phyloP scores from a whole-genome alignment of 2,888 invertebrate genomes.

The Tetramorium bicarinatum region DNA sequence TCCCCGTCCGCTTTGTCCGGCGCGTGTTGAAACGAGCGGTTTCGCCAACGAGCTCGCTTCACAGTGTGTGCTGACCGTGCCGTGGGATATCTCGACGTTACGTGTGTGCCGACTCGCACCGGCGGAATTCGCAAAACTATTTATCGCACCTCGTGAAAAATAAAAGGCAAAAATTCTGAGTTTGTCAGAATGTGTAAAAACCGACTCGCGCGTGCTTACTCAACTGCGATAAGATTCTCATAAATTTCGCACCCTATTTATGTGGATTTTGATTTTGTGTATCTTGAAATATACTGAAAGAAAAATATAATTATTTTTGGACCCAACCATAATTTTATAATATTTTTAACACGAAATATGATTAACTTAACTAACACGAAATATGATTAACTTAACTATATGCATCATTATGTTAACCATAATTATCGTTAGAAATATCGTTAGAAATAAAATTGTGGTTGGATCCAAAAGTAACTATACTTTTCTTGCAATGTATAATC shows the following conservation, averaged over 20 bases:
- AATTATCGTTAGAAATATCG: no score
- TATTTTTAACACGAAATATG: no score
- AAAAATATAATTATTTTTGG: no score
- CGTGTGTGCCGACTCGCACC: not conserved
- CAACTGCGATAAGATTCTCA: not conserved
- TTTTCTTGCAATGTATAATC: no score
- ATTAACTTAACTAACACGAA: no score
- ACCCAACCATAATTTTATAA: no score
- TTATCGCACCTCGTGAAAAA: not conserved
- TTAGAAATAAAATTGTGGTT: no score
- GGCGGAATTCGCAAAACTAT: not conserved
- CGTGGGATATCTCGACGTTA: constrained; percentile 11
- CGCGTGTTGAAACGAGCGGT: constrained; percentile 3
- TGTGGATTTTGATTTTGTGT: not conserved
- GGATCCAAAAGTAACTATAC: no score
- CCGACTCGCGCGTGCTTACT: not conserved
- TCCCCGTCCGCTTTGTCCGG: constrained; percentile 11
- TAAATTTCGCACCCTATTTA: not conserved
- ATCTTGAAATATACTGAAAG: not conserved
- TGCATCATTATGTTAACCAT: no score
- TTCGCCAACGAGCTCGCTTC: constrained; percentile 31
- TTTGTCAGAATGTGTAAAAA: no score
- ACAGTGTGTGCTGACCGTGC: not conserved
- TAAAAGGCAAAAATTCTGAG: not conserved
- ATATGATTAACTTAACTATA: no score